Evolutionary conservation across 2,888 invertebrate genomes (phyloP), one percentile per base, ranked within the genome.

Genomic region (Oligia fasciuncula): DNA sequence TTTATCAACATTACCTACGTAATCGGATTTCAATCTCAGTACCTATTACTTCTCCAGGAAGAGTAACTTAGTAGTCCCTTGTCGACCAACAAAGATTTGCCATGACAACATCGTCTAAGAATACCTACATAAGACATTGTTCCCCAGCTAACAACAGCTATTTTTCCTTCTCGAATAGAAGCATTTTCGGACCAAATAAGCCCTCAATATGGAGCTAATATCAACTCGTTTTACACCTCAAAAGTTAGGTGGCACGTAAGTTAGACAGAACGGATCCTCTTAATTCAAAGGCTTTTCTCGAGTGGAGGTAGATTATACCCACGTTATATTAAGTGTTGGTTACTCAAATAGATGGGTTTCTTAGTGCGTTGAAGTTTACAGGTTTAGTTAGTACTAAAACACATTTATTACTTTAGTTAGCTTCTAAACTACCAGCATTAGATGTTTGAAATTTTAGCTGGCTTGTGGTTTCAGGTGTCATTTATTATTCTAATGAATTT

Each of bases 211-310:
- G 62, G 40, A 72, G 63, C 51, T 66, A 73, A 81, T 85, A 75
- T 63, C 46, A 65, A 65, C 49, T 83, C 73, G 49, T 71, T 76
- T 79, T 46, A 83, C 57, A 68, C 77, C 54, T 85, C 77, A 80
- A 77, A 85, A 86, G 77, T 77, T 86, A 69, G 72, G 51, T 66
- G 74, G 46, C 70, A 69, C 66, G 57, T 86, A 81, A 81, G 77
- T 87, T 77, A 86, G 76, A 72, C 62, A 13, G 70, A 82, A 77
- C 67, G 82, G 73, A 79, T 83, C 84, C 85, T 86, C 83, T 88
- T 85, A 87, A 86, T 85, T 83, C 80, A 81, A 81, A 81, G 76
- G 85, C 70, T 84, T 80, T 84, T 70, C 83, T 80, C 70, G 69
- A 80, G 79, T 72, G 63, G 71, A 83, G 69, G 68, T 83, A 86